These are phyloP conservation scores for Patella pellucida DNA, from an alignment of 2,888 invertebrate genomes.

Conservation along the genomic window DNA sequence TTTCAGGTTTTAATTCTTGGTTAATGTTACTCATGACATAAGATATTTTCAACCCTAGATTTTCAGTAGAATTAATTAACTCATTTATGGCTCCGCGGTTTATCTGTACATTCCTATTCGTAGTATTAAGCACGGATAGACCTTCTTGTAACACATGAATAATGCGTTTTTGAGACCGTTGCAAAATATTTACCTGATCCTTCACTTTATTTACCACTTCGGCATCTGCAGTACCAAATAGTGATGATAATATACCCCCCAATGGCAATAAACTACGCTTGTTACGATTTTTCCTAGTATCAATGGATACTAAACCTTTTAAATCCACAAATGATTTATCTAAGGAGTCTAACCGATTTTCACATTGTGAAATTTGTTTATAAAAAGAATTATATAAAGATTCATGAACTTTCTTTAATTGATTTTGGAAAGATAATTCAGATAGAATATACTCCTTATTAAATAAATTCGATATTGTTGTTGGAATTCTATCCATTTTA, in stretches of 20 bases:
- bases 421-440: neutral
- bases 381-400: neutral
- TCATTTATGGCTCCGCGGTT: neutral
- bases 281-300: neutral
- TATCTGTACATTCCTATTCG: neutral
- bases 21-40: neutral
- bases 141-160: neutral
- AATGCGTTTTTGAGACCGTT: neutral
- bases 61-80: neutral
- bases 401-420: neutral
- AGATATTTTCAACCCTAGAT: neutral
- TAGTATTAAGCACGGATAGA: neutral
- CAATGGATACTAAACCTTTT: too few species aligned
- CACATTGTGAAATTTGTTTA: neutral
- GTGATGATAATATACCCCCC: neutral
- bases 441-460: neutral
- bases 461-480: neutral
- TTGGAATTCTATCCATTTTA: neutral
- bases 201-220: neutral
- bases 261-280: neutral
- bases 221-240: neutral
- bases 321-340: too few species aligned
- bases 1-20: neutral
- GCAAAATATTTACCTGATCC: neutral
- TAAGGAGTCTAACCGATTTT: too few species aligned